Conservation (phyloP, 2,888 invertebrate genomes). For the Machimus rusticus region DNA sequence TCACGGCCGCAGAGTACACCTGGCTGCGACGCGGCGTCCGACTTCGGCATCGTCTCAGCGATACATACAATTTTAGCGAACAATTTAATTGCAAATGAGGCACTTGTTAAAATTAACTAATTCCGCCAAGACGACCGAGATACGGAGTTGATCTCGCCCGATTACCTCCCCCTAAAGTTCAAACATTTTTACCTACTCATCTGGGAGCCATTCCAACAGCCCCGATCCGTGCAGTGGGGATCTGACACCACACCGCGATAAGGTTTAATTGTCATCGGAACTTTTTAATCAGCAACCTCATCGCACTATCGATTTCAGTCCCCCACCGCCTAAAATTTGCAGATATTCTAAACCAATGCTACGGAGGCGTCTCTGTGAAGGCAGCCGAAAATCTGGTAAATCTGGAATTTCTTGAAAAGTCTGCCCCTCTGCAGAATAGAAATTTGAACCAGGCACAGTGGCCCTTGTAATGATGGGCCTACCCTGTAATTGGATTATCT, state of each 20-base stretch:
- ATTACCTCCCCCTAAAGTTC: not conserved
- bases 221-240: not conserved
- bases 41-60: not conserved
- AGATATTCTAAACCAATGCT: not conserved
- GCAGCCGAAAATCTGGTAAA: not conserved
- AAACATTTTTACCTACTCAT: not conserved
- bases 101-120: slow-evolving; percentile 45
- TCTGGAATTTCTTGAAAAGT: not conserved
- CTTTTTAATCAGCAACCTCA: slow-evolving; percentile 21
- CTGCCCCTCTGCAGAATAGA: not conserved
- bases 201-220: not conserved
- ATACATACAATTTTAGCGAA: slow-evolving; percentile 32
- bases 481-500: slow-evolving; percentile 25
- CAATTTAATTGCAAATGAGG: slow-evolving; percentile 45
- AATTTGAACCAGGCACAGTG: not conserved
- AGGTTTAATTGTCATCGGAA: slow-evolving; percentile 24
- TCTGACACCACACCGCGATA: not conserved
- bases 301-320: not conserved
- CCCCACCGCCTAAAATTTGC: not conserved
- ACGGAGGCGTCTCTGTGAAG: not conserved
- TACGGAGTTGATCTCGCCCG: slow-evolving; percentile 13
- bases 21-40: not conserved
- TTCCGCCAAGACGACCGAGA: slow-evolving; percentile 19
- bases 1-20: not conserved
- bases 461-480: slow-evolving; percentile 5